phyloP scores from a whole-genome alignment of 2,797 vertebrate species.

The Echeneis naucrates region DNA sequence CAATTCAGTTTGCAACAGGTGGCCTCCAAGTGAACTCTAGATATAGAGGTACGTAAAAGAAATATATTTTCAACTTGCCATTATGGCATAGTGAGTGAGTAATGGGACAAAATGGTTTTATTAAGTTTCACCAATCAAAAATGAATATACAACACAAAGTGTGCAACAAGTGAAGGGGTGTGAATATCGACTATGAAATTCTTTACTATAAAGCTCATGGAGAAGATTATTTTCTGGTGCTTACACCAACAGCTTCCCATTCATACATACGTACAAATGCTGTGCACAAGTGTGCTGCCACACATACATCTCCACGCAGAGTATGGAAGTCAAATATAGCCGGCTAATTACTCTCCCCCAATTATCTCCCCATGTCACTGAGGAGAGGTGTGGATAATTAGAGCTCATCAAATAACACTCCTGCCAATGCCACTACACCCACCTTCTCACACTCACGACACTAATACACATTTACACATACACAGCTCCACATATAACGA shows the following conservation, averaged over 20 bases:
- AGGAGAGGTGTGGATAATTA: conserved; percentile 78
- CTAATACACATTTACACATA: conserved; percentile 8
- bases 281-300: conserved; percentile 26
- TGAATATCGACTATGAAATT: not conserved
- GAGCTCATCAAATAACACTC: conserved; percentile 73
- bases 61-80: not conserved
- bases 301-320: conserved; percentile 36
- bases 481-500: conserved; percentile 46
- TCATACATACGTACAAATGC: conserved; percentile 6
- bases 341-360: conserved; percentile 69
- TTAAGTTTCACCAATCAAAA: not conserved
- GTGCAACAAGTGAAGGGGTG: not conserved
- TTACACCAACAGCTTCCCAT: conserved; percentile 1
- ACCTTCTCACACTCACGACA: conserved; percentile 41
- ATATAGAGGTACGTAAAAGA: not conserved
- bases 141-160: not conserved
- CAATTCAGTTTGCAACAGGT: not conserved
- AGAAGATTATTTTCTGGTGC: not conserved
- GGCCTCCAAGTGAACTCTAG: not conserved
- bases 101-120: not conserved
- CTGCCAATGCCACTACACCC: conserved; percentile 57
- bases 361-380: conserved; percentile 71
- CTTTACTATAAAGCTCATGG: not conserved
- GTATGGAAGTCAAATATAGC: conserved; percentile 68
- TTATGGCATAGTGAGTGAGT: not conserved